These are phyloP conservation scores for Andrena minutula DNA, from an alignment of 2,888 invertebrate genomes.

Conservation along the genomic window DNA sequence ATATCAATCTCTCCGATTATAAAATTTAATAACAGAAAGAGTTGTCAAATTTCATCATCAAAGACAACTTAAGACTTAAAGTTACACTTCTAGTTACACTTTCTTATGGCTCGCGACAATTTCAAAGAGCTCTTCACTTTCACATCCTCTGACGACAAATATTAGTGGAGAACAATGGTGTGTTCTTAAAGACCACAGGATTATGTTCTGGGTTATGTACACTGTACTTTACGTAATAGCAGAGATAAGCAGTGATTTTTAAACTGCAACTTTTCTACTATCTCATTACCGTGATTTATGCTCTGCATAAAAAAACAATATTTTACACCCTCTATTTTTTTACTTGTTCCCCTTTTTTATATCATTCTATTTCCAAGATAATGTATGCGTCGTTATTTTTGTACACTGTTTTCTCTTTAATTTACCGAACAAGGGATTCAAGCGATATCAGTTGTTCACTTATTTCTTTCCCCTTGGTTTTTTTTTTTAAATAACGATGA, in stretches of 20 bases:
- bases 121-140: background rate
- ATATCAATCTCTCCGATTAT: too few relatives aligned
- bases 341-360: too few relatives aligned
- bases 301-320: too few relatives aligned
- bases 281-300: background rate
- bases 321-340: too few relatives aligned
- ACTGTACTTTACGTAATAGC: slow-evolving; percentile 3
- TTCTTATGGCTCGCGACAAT: background rate
- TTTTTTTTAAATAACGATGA: too few relatives aligned
- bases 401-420: background rate
- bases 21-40: too few relatives aligned
- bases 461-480: background rate
- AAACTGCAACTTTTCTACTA: background rate
- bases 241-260: slow-evolving; percentile 1
- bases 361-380: background rate
- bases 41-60: background rate
- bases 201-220: slow-evolving; percentile 29
- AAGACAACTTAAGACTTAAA: background rate
- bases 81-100: background rate
- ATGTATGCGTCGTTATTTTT: background rate
- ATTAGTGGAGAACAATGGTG: slow-evolving; percentile 17
- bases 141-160: slow-evolving; percentile 33
- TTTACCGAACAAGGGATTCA: background rate
- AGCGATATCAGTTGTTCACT: background rate
- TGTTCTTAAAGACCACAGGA: background rate